Conservation (phyloP, 1,140 invertebrate species). For the Venturia canescens region DNA sequence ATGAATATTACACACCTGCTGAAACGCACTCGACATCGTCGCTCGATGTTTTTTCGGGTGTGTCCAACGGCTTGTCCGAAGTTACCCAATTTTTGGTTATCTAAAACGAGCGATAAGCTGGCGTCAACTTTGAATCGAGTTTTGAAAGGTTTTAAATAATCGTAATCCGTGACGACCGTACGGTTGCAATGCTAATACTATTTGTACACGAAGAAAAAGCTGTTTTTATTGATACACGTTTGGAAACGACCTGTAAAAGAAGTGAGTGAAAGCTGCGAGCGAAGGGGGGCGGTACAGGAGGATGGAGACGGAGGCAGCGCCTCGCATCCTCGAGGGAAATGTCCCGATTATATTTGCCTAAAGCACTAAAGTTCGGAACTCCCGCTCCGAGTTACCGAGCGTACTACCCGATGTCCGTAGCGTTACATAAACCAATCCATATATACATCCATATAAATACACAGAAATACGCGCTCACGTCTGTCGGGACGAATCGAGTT, state of each 20-base stretch:
- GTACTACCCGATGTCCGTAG: neutral
- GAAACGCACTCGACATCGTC: constrained; percentile 74
- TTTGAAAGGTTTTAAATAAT: too few relatives aligned
- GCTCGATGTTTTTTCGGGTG: constrained; percentile 61
- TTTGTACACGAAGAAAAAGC: neutral
- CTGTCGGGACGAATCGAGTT: constrained; percentile 17
- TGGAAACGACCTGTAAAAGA: neutral
- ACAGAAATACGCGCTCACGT: neutral
- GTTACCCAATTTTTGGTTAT: constrained; percentile 77
- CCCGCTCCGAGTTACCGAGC: neutral
- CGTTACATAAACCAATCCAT: neutral
- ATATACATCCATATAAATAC: neutral
- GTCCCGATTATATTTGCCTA: constrained; percentile 62
- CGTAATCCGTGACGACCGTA: too few relatives aligned
- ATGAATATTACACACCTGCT: constrained; percentile 66
- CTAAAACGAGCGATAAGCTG: constrained; percentile 55
- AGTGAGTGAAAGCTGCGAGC: constrained; percentile 10
- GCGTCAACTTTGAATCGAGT: too few relatives aligned
- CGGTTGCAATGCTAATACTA: too few relatives aligned
- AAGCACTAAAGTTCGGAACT: constrained; percentile 55
- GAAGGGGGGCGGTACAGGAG: neutral
- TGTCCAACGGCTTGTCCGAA: constrained; percentile 74
- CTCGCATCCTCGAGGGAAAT: constrained; percentile 58
- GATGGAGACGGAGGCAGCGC: neutral
- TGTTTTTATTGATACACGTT: neutral